A percentile compares a stretch with the other conserved stretches of the same genome.
These are phyloP conservation scores for Conops quadrifasciatus DNA, from an alignment of 2,888 invertebrate species.

Conservation along the genomic window DNA sequence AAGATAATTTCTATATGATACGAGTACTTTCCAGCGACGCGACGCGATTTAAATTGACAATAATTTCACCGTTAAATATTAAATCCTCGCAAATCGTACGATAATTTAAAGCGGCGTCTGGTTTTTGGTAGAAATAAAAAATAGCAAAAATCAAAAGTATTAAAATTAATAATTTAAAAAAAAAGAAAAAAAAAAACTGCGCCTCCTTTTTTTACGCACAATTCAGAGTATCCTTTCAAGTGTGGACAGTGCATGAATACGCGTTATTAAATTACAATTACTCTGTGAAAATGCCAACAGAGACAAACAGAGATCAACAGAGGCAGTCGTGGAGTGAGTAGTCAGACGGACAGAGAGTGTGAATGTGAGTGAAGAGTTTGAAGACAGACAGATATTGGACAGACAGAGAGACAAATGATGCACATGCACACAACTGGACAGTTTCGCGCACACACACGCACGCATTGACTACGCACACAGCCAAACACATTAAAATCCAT, in stretches of 20 bases:
- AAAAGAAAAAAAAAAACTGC: not conserved
- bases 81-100: not conserved
- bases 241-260: conserved; percentile 6
- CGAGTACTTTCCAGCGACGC: too few relatives aligned
- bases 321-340: not conserved
- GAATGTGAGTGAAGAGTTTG: not conserved
- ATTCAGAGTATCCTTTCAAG: not conserved
- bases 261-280: conserved; percentile 34
- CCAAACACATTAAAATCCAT: conserved; percentile 23
- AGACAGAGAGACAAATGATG: not conserved
- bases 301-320: not conserved
- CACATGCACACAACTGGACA: not conserved
- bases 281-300: conserved; percentile 13
- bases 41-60: not conserved
- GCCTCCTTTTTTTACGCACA: not conserved
- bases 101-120: not conserved
- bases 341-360: not conserved
- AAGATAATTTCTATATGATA: too few relatives aligned
- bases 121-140: not conserved
- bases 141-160: not conserved
- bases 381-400: not conserved
- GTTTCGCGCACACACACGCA: not conserved
- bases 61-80: not conserved
- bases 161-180: not conserved
- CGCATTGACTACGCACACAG: not conserved